Evolutionary conservation across 2,113 vertebrate species (phyloP), one percentile per base, ranked within the genome.

Genomic region (Saccopteryx bilineata): DNA sequence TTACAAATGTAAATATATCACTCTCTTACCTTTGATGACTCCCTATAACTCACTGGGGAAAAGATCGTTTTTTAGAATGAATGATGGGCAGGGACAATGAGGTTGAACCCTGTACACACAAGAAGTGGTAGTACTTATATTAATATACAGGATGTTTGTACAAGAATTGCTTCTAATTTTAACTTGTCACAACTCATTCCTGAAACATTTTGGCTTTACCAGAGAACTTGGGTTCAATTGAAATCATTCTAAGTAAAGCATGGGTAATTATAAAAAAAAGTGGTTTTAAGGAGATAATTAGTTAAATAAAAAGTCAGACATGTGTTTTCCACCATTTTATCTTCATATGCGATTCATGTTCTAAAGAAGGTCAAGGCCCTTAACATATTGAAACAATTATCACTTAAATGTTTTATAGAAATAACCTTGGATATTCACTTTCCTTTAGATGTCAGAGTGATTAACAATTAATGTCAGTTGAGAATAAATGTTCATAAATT

Each of bases 361-460:
- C 33, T 86, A 68, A 66, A 95, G 11, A 72, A 50, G 91, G 4
- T 74, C 15, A 83, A 92, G 1, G 19, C 31, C 90, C 2, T 83
- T 87, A 95, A 89, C 14, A 63, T 66, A 66, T 33, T 71, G 54
- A 74, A 92, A 65, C 1, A 50, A 78, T 93, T 60, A 56, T 75
- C 24, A 54, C 6, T 79, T 7, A 92, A 90, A 9, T 83, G 21
- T 90, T 93, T 94, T 48, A 91, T 65, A 82, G 50, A 94, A 9
- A 15, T 11, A 72, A 68, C 26, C 26, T 84, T 88, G 23, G 56
- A 87, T 84, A 76, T 24, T 78, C 39, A 69, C 9, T 92, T 90
- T 60, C 89, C n/a, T 83, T 61, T 92, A 61, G 39, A 31, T 81
- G 46, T 91, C 48, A 95, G 71, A 58, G 13, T 92, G 26, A 95